Evolutionary conservation across 2,797 vertebrate species (phyloP).

Genomic region (Serranus cabrilla): DNA sequence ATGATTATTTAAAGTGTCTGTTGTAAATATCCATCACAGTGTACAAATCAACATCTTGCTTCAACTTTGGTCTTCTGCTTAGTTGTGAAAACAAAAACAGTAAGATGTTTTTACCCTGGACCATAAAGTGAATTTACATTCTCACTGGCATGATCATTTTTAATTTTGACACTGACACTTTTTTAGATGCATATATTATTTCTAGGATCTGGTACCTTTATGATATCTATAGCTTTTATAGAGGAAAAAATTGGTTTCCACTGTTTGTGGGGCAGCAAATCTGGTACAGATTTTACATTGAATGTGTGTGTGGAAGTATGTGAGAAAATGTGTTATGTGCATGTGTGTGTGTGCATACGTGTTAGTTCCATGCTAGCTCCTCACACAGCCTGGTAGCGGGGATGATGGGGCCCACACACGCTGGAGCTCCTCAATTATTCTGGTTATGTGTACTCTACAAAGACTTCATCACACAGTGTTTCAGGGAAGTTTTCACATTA

Average conservation of each 20-base stretch:
- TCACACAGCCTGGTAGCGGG: conserved; percentile 61
- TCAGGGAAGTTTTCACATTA: conserved; percentile 87
- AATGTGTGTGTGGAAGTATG: conserved; percentile 67
- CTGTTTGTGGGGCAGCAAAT: conserved; percentile 57
- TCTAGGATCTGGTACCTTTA: conserved; percentile 36
- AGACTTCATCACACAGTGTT: conserved; percentile 89
- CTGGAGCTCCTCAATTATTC: conserved; percentile 88
- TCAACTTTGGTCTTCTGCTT: no score
- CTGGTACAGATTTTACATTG: conserved; percentile 68
- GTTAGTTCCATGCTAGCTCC: conserved; percentile 55
- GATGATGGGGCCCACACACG: conserved; percentile 74
- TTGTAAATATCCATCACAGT: no score
- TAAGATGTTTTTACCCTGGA: no score
- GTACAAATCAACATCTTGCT: no score
- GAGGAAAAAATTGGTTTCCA: conserved; percentile 41
- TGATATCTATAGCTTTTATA: conserved; percentile 49
- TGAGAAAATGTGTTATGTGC: conserved; percentile 56
- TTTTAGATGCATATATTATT: conserved; percentile 51
- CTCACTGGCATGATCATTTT: conserved; percentile 31
- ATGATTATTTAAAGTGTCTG: no score
- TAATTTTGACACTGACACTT: conserved; percentile 59
- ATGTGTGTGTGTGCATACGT: conserved; percentile 25
- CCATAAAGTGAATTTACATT: conserved; percentile 7
- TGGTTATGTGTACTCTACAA: conserved; percentile 86
- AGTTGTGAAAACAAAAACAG: no score